Evolutionary conservation across 2,888 invertebrate genomes (phyloP).

Genomic region (Toxonevra muliebris): DNA sequence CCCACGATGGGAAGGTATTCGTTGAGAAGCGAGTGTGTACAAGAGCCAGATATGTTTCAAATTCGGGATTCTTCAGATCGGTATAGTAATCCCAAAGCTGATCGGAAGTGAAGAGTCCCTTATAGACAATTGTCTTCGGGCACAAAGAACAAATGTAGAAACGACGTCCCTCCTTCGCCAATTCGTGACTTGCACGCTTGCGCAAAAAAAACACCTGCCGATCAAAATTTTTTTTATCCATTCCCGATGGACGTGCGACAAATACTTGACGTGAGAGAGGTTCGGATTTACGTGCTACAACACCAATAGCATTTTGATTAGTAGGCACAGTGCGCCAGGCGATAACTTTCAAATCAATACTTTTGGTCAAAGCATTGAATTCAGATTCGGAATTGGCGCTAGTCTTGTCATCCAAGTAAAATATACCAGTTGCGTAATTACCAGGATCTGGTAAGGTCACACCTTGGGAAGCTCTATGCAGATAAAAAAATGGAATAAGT

Average conservation of each 20-base stretch:
- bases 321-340: constrained; percentile 96
- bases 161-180: constrained; percentile 84
- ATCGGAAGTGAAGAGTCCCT: constrained; percentile 95
- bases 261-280: constrained; percentile 97
- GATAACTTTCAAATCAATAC: constrained; percentile 82
- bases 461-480: constrained; percentile 78
- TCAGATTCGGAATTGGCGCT: constrained; percentile 82
- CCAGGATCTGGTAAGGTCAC: constrained; percentile 87
- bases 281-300: constrained; percentile 91
- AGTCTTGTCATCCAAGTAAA: constrained; percentile 88
- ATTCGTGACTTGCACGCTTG: constrained; percentile 90
- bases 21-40: constrained; percentile 99
- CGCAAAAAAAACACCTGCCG: constrained; percentile 89
- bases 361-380: constrained; percentile 83
- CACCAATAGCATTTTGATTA: constrained; percentile 86
- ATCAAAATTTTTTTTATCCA: constrained; percentile 62
- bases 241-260: constrained; percentile 71
- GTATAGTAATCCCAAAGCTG: constrained; percentile 84
- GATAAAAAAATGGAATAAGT: constrained; percentile 23
- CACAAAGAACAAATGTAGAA: constrained; percentile 98
- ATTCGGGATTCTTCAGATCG: constrained; percentile 77
- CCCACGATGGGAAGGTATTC: constrained; percentile 99
- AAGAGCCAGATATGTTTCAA: constrained; percentile 93
- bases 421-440: constrained; percentile 94
- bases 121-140: constrained; percentile 91